phyloP scores from a whole-genome alignment of 2,113 vertebrate species.

The Neoarius graeffei region DNA sequence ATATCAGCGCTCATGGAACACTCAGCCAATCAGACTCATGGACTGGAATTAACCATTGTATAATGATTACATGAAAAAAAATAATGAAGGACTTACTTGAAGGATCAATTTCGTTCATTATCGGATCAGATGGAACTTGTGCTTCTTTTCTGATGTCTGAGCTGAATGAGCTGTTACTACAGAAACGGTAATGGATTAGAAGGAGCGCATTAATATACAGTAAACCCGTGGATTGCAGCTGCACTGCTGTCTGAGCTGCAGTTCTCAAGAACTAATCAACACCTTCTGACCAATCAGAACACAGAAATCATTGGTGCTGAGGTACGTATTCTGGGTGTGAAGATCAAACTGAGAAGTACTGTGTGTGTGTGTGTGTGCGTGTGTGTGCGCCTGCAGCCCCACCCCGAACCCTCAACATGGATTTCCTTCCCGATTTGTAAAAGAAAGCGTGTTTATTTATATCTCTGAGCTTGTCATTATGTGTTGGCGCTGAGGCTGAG shows the following conservation, averaged over 20 bases:
- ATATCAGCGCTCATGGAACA: too few relatives aligned
- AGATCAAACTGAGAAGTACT: neutral
- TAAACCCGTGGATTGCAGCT: neutral
- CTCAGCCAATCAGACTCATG: too few relatives aligned
- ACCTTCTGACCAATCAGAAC: neutral
- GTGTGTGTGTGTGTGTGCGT: slow-evolving; percentile 2
- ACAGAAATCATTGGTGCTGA: neutral
- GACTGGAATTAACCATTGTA: too few relatives aligned
- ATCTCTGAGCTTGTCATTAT: slow-evolving; percentile 71
- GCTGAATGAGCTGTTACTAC: neutral
- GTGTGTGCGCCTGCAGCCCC: slow-evolving; percentile 43
- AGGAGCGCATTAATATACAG: neutral
- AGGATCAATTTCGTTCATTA: neutral
- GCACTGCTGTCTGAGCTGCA: neutral
- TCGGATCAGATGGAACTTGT: neutral
- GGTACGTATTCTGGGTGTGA: neutral
- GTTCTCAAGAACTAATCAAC: neutral
- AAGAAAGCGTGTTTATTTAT: slow-evolving; percentile 62
- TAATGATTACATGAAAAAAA: too few relatives aligned
- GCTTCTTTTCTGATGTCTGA: neutral
- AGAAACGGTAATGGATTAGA: neutral
- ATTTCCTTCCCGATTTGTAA: slow-evolving; percentile 53
- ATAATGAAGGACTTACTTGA: too few relatives aligned
- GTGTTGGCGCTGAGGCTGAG: slow-evolving; percentile 43
- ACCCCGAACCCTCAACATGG: slow-evolving; percentile 56